These are phyloP conservation scores for Pyrgus malvae DNA, from an alignment of 2,888 invertebrate genomes.

Conservation along the genomic window DNA sequence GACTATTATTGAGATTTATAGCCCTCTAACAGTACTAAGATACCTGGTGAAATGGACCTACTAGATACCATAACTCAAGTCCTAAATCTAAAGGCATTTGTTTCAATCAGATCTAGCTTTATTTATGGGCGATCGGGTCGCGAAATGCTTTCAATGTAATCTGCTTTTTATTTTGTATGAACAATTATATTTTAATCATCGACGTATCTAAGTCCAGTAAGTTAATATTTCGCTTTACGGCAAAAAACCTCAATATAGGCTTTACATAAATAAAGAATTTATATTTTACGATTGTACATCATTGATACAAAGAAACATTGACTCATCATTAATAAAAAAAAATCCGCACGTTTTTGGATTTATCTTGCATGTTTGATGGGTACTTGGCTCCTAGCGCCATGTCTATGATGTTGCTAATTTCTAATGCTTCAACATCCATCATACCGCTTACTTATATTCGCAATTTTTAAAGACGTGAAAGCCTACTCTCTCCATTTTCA, in stretches of 20 bases:
- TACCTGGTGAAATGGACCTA: constrained; percentile 13
- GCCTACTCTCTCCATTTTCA: constrained; percentile 63
- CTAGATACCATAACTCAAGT: constrained; percentile 10
- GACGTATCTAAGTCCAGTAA: not conserved
- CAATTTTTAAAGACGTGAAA: constrained; percentile 69
- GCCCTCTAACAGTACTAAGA: constrained; percentile 20
- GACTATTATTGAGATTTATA: constrained; percentile 26
- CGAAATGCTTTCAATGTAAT: not conserved
- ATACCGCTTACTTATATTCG: not conserved
- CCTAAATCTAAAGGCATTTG: constrained; percentile 16
- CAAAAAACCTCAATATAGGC: not conserved
- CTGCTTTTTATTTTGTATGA: not conserved
- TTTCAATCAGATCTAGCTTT: constrained; percentile 17
- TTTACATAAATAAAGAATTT: not conserved
- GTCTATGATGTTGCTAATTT: too few species aligned
- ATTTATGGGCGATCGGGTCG: constrained; percentile 3
- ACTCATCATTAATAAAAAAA: too few species aligned
- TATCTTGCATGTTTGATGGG: too few species aligned
- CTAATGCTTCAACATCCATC: not conserved
- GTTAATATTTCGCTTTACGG: not conserved
- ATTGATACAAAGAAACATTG: too few species aligned
- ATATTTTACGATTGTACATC: constrained; percentile 1
- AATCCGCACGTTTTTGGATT: too few species aligned
- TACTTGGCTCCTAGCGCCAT: too few species aligned
- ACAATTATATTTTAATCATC: constrained; percentile 11